Evolutionary conservation across 2,113 vertebrate genomes (phyloP).

Genomic region (Crotalus helleri): DNA sequence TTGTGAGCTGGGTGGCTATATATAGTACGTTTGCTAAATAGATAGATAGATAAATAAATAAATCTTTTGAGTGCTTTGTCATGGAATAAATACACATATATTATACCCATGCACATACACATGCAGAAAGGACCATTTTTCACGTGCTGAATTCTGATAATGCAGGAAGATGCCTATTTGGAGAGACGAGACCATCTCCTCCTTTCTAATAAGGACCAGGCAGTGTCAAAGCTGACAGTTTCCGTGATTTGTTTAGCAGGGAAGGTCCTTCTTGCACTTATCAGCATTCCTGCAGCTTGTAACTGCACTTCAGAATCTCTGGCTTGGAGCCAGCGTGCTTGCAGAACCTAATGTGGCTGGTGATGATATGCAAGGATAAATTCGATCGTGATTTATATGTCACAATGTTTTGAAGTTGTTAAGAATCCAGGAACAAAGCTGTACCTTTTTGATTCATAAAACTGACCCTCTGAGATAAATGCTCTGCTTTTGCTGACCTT

Average conservation of each 20-base stretch:
- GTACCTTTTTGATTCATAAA: not conserved
- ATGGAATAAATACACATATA: not conserved
- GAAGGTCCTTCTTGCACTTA: not conserved
- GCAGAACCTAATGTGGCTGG: not conserved
- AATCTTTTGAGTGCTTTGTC: not conserved
- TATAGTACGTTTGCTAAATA: not conserved
- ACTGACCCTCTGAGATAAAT: not conserved
- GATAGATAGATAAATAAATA: not conserved
- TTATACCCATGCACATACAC: not conserved
- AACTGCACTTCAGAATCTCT: not conserved
- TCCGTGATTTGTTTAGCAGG: not conserved
- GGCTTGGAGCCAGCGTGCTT: not conserved
- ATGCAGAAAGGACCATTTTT: not conserved
- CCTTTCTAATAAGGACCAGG: not conserved
- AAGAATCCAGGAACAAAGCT: not conserved
- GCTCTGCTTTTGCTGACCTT: not conserved
- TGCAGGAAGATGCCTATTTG: not conserved
- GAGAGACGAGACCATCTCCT: not conserved
- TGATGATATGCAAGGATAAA: not conserved
- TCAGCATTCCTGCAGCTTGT: not conserved
- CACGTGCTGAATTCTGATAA: not conserved
- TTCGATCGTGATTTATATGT: conserved; percentile 7
- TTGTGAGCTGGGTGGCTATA: not conserved
- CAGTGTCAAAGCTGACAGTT: not conserved
- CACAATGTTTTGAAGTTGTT: not conserved